These are phyloP conservation scores for Drosophila aldrichi DNA, from an alignment of 2,888 invertebrate species.

Conservation along the genomic window DNA sequence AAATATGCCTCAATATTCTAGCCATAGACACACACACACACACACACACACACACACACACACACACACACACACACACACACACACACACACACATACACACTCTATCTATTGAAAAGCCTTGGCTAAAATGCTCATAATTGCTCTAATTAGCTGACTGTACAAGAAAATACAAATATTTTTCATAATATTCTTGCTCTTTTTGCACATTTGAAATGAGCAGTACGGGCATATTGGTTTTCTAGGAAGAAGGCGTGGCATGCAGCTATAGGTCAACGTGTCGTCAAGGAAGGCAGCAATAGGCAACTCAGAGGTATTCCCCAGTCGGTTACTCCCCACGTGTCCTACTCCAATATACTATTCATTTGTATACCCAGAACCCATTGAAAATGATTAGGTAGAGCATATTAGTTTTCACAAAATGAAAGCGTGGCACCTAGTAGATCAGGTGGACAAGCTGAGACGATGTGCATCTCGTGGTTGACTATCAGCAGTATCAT, in stretches of 20 bases:
- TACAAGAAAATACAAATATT: background rate
- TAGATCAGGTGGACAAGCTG: no score
- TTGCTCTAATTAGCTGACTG: slow-evolving; percentile 7
- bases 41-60: background rate
- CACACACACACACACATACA: no score
- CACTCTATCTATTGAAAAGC: background rate
- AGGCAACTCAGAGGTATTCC: background rate
- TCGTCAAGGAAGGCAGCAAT: background rate
- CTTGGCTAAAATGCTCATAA: background rate
- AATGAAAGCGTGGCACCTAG: no score
- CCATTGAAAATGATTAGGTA: background rate
- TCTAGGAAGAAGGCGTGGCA: background rate
- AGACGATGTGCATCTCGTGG: no score
- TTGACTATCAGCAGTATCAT: no score
- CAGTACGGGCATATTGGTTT: background rate
- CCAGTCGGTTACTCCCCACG: background rate
- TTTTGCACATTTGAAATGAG: background rate
- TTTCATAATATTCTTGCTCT: background rate
- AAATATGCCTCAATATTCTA: slow-evolving; percentile 15
- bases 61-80: background rate
- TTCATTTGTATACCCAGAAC: background rate
- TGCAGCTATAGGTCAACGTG: background rate
- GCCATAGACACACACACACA: no score
- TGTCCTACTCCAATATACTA: background rate
- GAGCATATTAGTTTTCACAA: no score